Percentiles rank a stretch among this genome's conserved stretches.
phyloP scores from a whole-genome alignment of 2,888 invertebrate genomes.

The Gastrophysa polygoni region DNA sequence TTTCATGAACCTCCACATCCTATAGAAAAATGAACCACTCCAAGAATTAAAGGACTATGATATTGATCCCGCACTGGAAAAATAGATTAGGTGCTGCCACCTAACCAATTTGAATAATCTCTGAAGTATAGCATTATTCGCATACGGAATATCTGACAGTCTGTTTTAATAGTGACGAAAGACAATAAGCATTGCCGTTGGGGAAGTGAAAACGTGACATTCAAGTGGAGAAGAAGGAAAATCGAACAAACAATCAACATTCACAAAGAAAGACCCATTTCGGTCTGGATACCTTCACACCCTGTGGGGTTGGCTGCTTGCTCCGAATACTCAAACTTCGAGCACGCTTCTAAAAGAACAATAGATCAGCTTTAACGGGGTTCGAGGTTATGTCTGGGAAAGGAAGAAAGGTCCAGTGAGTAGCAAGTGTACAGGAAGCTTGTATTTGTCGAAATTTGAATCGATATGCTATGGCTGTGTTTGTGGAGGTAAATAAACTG shows the following conservation, averaged over 20 bases:
- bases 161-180: slow-evolving; percentile 9
- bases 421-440: neutral
- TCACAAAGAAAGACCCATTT: slow-evolving; percentile 29
- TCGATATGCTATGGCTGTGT: neutral
- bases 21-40: too few species aligned
- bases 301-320: slow-evolving; percentile 62
- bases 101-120: neutral
- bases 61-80: too few species aligned
- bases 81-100: too few species aligned
- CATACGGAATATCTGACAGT: slow-evolving; percentile 8
- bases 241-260: slow-evolving; percentile 23
- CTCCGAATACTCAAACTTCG: slow-evolving; percentile 64
- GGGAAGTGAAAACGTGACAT: slow-evolving; percentile 17
- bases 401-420: neutral
- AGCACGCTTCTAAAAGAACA: slow-evolving; percentile 62
- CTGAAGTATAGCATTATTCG: neutral
- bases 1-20: too few species aligned
- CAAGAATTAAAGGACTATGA: too few species aligned
- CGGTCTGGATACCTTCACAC: slow-evolving; percentile 61
- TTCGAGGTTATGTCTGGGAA: neutral
- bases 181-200: slow-evolving; percentile 19
- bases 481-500: neutral
- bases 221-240: slow-evolving; percentile 20
- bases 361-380: slow-evolving; percentile 20
- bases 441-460: too few species aligned